Base-by-base conservation (phyloP, 2,113 vertebrate genomes). In the Perccottus glenii region DNA sequence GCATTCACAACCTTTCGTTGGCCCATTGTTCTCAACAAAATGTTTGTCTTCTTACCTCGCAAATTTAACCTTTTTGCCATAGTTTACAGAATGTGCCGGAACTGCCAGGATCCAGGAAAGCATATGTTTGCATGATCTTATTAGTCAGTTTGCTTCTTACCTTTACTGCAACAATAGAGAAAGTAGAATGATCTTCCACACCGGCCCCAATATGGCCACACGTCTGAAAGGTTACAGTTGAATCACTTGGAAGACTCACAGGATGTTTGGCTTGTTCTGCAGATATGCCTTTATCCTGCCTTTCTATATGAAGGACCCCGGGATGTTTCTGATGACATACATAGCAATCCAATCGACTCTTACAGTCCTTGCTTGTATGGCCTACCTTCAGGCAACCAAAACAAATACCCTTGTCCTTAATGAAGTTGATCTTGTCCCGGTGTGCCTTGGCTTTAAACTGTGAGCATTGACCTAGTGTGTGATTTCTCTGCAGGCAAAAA, bases 281-380 rank as follows among this genome's bases (percentile, higher is more conserved):
- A 8, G 8, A 2, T 40, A 8, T 40, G 5, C 8, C 38, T 40
- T 5, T 40, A 40, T 40, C 38, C 38, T 40, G 38, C 8, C 4
- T 5, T 8, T 40, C 38, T 2, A 40, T 8, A 40, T 40, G 38
- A 40, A 40, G 38, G 38, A 40, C 38, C 8, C 4, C 38, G 4
- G 38, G 38, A 40, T 40, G 38, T 8, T 8, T 40, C 8, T 40
- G 38, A 8, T 40, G 38, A 40, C 38, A 40, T 8, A 40, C 4
- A 6, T 5, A 40, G 8, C 38, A 40, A 40, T 40, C 38, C 5
- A 40, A 8, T 40, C 38, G 8, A 40, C 38, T n/a, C 35, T 12
- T 6, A 14, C 58, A 62, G 2, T 46, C 12, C 15, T 44, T 60
- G 5, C 53, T 67, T 0, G 40, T 67, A 33, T 67, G 53, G 47